Base-by-base conservation (phyloP, 2,888 invertebrate genomes). In the Danaus chrysippus region DNA sequence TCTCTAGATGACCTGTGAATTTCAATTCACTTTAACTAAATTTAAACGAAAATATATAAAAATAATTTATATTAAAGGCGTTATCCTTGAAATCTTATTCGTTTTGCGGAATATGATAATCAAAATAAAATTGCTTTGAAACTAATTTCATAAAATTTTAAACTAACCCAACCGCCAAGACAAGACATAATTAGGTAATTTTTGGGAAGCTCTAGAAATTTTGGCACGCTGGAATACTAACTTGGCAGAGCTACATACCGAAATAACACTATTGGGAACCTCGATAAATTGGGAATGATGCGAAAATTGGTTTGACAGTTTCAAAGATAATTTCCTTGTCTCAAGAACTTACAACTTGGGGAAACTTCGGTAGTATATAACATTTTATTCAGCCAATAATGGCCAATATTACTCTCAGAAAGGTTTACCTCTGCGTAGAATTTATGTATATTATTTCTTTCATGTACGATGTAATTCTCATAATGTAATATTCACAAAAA, bases 201-300 rank as follows among this genome's bases (percentile, higher is more conserved):
- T 62, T 46, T 57, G 61, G 62, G 61, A 58, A 65, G 56, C 55
- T 42, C 57, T 44, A 49, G 58, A 44, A 61, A 62, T 64, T 34
- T 68, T 68, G 68, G 68, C 68, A 62, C 56, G 58, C 46, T 46
- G 55, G 42, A 61, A 59, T 54, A 65, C 55, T 56, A 59, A 64
- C 60, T 68, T 66, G 66, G 68, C 66, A 62, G 58, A 62, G 59
- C 53, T 61, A 57, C 15, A 49, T 43, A 58, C 62, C 61, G 53
- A 58, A 56, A 60, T 58, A 53, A 55, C 59, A 58, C 42, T 55
- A 49, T 49, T 54, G 23, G 34, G 62, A 44, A 63, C 62, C 43
- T 56, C 66, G 34, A 59, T 64, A 64, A 64, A 64, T 59, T 61
- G 44, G 55, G 62, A 64, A 62, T 64, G 64, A 64, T 46, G 59